Evolutionary conservation across 2,888 invertebrate genomes (phyloP).

Genomic region (Temnothorax rugatulus): DNA sequence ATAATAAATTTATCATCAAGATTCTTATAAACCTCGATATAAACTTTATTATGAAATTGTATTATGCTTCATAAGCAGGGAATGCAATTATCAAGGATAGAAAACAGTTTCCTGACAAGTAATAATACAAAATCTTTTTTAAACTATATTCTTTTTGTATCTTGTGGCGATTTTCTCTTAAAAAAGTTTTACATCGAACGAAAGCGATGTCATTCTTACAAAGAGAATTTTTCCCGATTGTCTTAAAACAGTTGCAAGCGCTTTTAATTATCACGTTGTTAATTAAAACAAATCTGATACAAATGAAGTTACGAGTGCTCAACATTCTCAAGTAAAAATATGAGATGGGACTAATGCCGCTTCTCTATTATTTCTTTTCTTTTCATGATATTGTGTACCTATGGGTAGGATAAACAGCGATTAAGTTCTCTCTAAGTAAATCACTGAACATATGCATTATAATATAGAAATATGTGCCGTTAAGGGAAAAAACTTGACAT

Average conservation of each 20-base stretch:
- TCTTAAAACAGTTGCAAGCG: conserved; percentile 20
- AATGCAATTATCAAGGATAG: conserved; percentile 4
- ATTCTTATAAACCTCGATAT: conserved; percentile 14
- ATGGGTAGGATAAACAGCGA: conserved; percentile 30
- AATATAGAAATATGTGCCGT: conserved; percentile 20
- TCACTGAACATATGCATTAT: conserved; percentile 43
- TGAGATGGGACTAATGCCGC: not conserved
- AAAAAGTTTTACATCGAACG: conserved; percentile 1
- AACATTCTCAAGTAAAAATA: conserved; percentile 17
- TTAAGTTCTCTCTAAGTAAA: conserved; percentile 58
- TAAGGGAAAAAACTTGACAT: conserved; percentile 30
- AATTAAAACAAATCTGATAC: conserved; percentile 45
- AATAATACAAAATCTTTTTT: conserved; percentile 24
- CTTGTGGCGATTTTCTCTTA: not conserved
- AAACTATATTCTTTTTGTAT: not conserved
- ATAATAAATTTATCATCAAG: not conserved
- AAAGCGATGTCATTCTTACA: not conserved
- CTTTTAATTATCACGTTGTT: conserved; percentile 31
- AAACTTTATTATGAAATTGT: conserved; percentile 7
- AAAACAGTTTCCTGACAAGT: not conserved
- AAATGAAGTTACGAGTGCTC: not conserved
- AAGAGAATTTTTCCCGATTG: conserved; percentile 32
- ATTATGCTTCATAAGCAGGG: not conserved
- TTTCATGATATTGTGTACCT: not conserved
- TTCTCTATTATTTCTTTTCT: conserved; percentile 19